phyloP scores from a whole-genome alignment of 1,140 invertebrate genomes.

The Leptonema lineaticorne region DNA sequence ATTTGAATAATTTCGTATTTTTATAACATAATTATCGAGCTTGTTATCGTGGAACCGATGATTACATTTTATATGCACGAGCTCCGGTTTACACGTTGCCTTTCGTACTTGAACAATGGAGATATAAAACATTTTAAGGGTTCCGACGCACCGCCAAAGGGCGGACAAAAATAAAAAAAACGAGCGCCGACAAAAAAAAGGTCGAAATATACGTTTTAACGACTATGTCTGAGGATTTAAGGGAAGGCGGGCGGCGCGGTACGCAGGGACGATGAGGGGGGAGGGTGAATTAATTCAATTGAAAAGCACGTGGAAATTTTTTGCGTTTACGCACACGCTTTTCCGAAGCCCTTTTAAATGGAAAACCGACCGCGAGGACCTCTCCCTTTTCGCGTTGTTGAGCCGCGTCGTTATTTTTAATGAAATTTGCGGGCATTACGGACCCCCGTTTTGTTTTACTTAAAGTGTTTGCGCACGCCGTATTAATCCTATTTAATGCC shows the following conservation, averaged over 20 bases:
- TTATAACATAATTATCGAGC: neutral
- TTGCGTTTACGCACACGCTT: neutral
- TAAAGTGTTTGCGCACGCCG: constrained; percentile 9
- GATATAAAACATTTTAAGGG: constrained; percentile 4
- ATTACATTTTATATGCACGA: constrained; percentile 4
- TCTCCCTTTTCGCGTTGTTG: neutral
- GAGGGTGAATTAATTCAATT: constrained; percentile 15
- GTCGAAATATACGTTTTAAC: too few relatives aligned
- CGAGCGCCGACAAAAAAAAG: too few relatives aligned
- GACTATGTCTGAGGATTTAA: too few relatives aligned
- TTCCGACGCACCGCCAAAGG: neutral
- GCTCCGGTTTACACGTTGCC: neutral
- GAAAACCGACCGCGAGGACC: constrained; percentile 6
- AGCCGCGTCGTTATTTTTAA: constrained; percentile 18
- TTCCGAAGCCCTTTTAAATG: neutral
- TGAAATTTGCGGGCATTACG: constrained; percentile 18
- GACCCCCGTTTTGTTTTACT: constrained; percentile 13
- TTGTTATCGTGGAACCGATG: neutral
- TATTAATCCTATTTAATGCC: constrained; percentile 11
- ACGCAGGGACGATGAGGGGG: neutral
- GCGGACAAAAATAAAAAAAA: neutral
- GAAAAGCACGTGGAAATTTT: constrained; percentile 18
- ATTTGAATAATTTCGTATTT: neutral
- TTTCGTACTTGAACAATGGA: neutral
- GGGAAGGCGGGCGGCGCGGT: too few relatives aligned